phyloP scores from a whole-genome alignment of 2,113 vertebrate genomes.

The Arizona elegans region DNA sequence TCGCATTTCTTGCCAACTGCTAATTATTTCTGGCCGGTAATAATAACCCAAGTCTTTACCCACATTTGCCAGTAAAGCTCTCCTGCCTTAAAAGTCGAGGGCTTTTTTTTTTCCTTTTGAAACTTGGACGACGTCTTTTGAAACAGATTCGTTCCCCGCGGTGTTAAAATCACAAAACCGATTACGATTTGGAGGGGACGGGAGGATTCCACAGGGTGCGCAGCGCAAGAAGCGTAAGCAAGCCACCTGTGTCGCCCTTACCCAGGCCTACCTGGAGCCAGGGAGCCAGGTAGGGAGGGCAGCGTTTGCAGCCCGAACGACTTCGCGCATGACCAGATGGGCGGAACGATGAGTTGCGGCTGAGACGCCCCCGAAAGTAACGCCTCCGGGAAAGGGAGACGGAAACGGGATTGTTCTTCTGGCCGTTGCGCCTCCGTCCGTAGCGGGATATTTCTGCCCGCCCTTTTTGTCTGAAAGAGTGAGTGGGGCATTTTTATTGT shows the following conservation, averaged over 20 bases:
- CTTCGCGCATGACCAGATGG: background rate
- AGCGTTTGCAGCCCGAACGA: background rate
- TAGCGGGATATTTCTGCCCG: background rate
- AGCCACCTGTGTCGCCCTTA: background rate
- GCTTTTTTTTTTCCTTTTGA: background rate
- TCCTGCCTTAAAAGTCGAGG: background rate
- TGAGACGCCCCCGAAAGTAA: background rate
- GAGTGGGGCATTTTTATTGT: background rate
- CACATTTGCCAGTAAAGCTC: background rate
- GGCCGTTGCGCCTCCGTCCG: background rate
- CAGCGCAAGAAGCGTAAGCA: background rate
- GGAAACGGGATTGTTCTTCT: too few relatives aligned
- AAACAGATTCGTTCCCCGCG: background rate
- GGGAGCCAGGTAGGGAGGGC: background rate
- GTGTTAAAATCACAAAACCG: background rate
- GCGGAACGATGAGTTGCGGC: background rate
- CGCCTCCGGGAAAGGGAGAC: background rate
- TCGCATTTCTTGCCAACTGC: background rate
- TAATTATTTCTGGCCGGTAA: background rate
- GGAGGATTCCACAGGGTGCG: background rate
- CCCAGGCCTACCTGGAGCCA: background rate
- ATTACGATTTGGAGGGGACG: too few relatives aligned
- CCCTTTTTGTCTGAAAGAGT: background rate
- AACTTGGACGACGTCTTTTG: background rate
- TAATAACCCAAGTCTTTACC: background rate